Percentiles rank a stretch among this genome's conserved stretches.
These are phyloP conservation scores for Hemitrygon akajei DNA, from an alignment of 2,797 vertebrate genomes.

Conservation along the genomic window DNA sequence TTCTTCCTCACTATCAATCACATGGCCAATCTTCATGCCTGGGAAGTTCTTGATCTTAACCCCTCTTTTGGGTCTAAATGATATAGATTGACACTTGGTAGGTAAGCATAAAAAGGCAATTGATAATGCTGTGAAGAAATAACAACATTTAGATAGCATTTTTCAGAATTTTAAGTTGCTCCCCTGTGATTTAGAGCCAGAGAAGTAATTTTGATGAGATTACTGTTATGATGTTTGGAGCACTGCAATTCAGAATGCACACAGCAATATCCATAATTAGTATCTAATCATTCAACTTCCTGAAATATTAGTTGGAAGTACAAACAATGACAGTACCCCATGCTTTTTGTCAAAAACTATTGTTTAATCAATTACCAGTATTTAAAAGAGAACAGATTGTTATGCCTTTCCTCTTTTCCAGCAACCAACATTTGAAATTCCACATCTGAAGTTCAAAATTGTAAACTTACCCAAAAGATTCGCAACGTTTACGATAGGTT, in stretches of 20 bases:
- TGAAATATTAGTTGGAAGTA: not conserved
- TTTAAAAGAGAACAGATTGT: not conserved
- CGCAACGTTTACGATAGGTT: slow-evolving; percentile 67
- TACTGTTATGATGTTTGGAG: not conserved
- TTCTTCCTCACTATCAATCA: too few relatives aligned
- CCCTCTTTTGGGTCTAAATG: too few relatives aligned
- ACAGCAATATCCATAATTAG: not conserved
- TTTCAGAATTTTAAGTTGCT: not conserved
- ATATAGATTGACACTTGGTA: too few relatives aligned
- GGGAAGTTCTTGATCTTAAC: too few relatives aligned
- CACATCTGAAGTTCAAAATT: not conserved
- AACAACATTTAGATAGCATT: not conserved
- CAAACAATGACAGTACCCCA: not conserved
- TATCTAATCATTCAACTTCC: too few relatives aligned
- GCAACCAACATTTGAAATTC: not conserved
- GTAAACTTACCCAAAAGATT: slow-evolving; percentile 72
- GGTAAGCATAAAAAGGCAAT: too few relatives aligned
- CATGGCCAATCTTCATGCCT: too few relatives aligned
- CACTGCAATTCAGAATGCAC: not conserved
- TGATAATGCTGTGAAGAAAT: not conserved
- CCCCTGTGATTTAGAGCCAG: not conserved
- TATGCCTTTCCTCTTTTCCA: not conserved
- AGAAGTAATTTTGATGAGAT: not conserved
- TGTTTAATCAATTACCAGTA: not conserved
- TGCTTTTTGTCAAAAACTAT: not conserved